Evolutionary conservation across 37 sponge, comb jelly and placozoan species (phyloP).

Genomic region (Aphrocallistes beatrix): DNA sequence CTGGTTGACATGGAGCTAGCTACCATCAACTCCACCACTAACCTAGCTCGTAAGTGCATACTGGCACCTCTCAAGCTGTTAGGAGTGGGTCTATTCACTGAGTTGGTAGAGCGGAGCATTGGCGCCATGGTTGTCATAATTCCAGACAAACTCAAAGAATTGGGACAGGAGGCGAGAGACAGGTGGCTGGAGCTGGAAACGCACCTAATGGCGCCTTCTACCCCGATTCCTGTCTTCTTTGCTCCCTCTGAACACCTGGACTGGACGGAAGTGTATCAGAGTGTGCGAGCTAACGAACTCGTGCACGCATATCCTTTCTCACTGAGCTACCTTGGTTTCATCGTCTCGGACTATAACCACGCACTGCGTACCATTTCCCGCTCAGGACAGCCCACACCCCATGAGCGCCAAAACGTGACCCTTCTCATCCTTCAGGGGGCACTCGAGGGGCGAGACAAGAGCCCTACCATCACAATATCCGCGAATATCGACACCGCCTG

Average conservation of each 20-base stretch:
- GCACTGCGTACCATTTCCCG: background rate
- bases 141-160: background rate
- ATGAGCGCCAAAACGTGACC: background rate
- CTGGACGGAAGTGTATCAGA: background rate
- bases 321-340: background rate
- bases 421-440: background rate
- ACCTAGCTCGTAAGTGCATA: background rate
- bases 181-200: background rate
- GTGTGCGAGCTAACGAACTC: background rate
- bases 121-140: constrained; percentile 12
- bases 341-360: background rate
- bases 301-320: background rate
- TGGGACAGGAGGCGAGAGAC: background rate
- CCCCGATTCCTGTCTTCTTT: background rate
- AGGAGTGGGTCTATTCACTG: background rate
- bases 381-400: background rate
- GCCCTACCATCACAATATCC: background rate
- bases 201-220: background rate
- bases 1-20: constrained; percentile 15
- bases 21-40: background rate
- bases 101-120: background rate
- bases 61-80: background rate
- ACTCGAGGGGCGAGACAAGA: background rate
- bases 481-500: background rate
- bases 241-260: background rate